Evolutionary conservation across 2,113 vertebrate genomes (phyloP), one percentile per base, ranked within the genome.

Genomic region (Elephantulus edwardii): DNA sequence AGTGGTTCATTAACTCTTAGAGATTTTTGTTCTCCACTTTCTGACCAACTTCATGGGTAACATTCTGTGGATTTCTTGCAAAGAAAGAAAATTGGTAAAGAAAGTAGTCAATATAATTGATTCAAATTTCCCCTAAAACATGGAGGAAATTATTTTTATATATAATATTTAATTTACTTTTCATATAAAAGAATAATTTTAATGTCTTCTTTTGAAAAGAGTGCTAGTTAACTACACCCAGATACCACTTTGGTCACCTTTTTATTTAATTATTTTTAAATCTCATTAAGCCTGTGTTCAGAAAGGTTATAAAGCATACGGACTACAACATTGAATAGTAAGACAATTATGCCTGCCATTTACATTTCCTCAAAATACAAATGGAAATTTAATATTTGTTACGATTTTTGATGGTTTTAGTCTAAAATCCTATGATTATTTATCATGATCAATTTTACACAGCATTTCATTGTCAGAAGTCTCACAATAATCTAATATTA

Each of bases 81-180:
- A 91, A 24, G 56, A 35, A 42, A 83, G 87, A 17, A 96, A 94
- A 58, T 86, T 91, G 89, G 35, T 86, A n/a, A 91, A 82, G 64
- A 44, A 13, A 83, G 17, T 62, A 60, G 82, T 74, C 90, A 91
- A 64, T 86, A 20, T n/a, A 86, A 91, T 93, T 96, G 84, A 30
- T 93, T 92, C 42, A 52, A n/a, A 74, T 96, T 93, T 96, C 20
- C 28, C 28, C 24, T 54, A 22, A 93, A 94, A 76, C 64, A 64
- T 86, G 8, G 38, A 76, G 28, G 1, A 5, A 82, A 14, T 60
- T 4, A 30, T 6, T 83, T 78, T 35, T 12, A 20, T 19, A 8
- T 6, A 30, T 24, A 50, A 81, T 70, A 42, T 86, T 92, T 64
- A 22, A 50, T 0, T 17, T 0, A 22, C 83, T 87, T 95, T 78